These are phyloP conservation scores for Malacoraja senta DNA, from an alignment of 2,797 vertebrate genomes.

Conservation along the genomic window DNA sequence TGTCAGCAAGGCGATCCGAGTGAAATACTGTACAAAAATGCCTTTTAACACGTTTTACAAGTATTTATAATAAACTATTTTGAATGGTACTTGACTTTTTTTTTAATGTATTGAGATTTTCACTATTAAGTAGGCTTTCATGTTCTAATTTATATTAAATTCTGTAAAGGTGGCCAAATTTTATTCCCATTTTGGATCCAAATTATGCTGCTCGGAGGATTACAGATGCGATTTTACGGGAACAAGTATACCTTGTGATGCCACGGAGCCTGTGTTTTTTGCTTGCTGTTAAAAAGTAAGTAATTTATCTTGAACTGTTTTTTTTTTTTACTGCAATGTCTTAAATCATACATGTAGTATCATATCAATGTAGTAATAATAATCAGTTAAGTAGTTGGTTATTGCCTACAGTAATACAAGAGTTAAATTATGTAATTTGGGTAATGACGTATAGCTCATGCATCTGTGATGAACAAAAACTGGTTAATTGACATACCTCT, in stretches of 20 bases:
- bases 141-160: background rate
- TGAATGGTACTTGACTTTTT: background rate
- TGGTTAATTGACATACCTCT: no score
- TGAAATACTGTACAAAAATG: background rate
- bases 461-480: background rate
- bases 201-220: constrained; percentile 70
- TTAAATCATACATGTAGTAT: background rate
- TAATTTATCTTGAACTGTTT: constrained; percentile 9
- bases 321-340: background rate
- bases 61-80: background rate
- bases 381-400: background rate
- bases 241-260: constrained; percentile 62
- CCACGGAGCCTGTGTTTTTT: constrained; percentile 58
- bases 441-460: background rate
- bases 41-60: background rate
- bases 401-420: background rate
- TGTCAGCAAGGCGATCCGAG: background rate
- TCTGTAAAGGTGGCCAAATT: constrained; percentile 60
- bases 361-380: no score
- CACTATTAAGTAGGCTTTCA: background rate
- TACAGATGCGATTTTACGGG: constrained; percentile 63
- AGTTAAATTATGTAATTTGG: background rate
- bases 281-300: constrained; percentile 62
- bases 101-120: background rate
- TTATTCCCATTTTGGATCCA: constrained; percentile 68